Base-by-base conservation (phyloP, 2,888 invertebrate genomes). In the Ophion obscuratus region DNA sequence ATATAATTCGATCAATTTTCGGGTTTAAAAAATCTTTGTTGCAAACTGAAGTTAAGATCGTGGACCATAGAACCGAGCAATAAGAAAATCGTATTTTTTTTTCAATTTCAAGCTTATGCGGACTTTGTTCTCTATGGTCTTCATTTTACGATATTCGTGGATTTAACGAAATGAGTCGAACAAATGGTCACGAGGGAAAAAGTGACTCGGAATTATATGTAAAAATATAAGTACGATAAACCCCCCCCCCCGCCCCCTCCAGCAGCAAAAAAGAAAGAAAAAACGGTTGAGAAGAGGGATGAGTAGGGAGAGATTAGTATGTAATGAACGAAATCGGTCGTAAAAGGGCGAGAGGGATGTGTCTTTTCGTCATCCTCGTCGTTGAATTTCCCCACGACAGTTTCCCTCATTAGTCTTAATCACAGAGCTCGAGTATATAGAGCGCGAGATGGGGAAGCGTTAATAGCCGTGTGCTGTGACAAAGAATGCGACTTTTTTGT, bases 391-490 rank as follows among this genome's bases (percentile, higher is more conserved):
- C 44, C 57, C 27, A 9, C 64, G 85, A 67, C 79, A 68, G 73
- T 67, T 79, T 62, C 73, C 68, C 71, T 85, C 85, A 83, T 85
- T 85, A 85, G 83, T 85, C 85, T 85, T 85, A 85, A 85, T 85
- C 83, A 85, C 85, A 85, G 73, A 80, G 85, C 85, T 67, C 66
- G 78, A 70, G 80, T 36, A 62, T 17, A 53, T 20, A 27, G 17
- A 31, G 31, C 53, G 36, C 53, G 62, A 36, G 66, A 53, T 57
- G 81, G 66, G 71, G 24, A 70, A 66, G 59, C 79, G 85, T 80
- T 83, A 80, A 83, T 76, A 85, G 80, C 67, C 61, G 66, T 71
- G 71, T 66, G 36, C 67, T 67, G 74, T 62, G 76, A 79, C 83
- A 73, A 83, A 73, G 83, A 85, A 85, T 80, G 70, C 76, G 70